A percentile compares a stretch with the other conserved stretches of the same genome.
Evolutionary conservation across 1,140 invertebrate species (phyloP).

Genomic region (Bombus picipes): DNA sequence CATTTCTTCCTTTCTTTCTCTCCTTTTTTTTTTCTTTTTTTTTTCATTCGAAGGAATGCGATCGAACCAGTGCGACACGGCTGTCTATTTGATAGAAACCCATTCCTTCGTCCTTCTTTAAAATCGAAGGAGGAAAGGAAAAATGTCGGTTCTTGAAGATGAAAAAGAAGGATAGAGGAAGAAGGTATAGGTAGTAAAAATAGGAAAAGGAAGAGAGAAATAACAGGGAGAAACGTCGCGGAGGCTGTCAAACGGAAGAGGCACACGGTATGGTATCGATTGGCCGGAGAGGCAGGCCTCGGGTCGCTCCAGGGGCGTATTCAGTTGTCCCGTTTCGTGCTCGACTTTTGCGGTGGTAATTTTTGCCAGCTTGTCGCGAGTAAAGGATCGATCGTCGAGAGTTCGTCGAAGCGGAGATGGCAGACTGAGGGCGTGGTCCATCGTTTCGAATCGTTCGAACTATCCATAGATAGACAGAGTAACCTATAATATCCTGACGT

Average conservation of each 20-base stretch:
- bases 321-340: conserved; percentile 56
- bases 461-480: conserved; percentile 31
- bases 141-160: background rate
- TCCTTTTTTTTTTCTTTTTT: background rate
- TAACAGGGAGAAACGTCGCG: conserved; percentile 52
- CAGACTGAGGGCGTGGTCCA: conserved; percentile 66
- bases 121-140: background rate
- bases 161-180: background rate
- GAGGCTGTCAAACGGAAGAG: conserved; percentile 66
- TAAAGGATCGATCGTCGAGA: conserved; percentile 62
- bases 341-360: conserved; percentile 60
- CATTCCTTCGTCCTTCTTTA: too few species aligned
- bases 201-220: conserved; percentile 25
- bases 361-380: conserved; percentile 62
- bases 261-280: conserved; percentile 62
- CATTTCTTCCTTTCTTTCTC: background rate
- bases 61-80: background rate
- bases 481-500: conserved; percentile 37
- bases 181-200: background rate
- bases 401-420: conserved; percentile 55
- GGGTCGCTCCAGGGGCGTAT: conserved; percentile 64
- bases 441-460: conserved; percentile 51
- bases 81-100: background rate
- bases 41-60: background rate
- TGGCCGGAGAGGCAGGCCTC: conserved; percentile 57